Evolutionary conservation across 1,140 invertebrate species (phyloP).

Genomic region (Meteorus sp.): DNA sequence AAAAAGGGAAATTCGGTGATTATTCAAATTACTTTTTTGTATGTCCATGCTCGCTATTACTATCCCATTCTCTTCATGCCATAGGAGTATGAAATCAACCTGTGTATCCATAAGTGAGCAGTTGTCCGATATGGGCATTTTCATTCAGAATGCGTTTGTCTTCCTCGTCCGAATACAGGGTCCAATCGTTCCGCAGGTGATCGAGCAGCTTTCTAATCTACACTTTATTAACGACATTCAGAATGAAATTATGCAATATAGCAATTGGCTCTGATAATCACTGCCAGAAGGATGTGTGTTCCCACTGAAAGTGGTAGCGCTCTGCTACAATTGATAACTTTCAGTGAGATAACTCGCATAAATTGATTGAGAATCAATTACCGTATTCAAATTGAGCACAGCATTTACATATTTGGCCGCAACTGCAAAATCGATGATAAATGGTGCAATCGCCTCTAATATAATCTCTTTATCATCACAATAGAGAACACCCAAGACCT

Average conservation of each 20-base stretch:
- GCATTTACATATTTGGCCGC: not conserved
- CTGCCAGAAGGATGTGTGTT: too few species aligned
- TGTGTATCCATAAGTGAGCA: too few species aligned
- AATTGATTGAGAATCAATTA: not conserved
- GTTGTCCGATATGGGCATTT: too few species aligned
- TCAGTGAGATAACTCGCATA: not conserved
- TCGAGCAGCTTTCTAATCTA: too few species aligned
- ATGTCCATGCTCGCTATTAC: not conserved
- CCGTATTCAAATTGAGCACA: conserved; percentile 12
- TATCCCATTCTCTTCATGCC: too few species aligned
- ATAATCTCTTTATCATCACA: conserved; percentile 9
- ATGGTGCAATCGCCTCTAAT: conserved; percentile 5
- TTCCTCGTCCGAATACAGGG: too few species aligned
- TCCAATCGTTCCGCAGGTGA: too few species aligned
- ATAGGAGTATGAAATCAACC: too few species aligned
- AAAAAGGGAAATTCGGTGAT: not conserved
- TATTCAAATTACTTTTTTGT: not conserved
- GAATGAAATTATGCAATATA: too few species aligned
- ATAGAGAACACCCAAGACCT: conserved; percentile 7
- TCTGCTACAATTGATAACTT: not conserved
- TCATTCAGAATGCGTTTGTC: too few species aligned
- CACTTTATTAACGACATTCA: too few species aligned
- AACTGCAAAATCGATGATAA: not conserved
- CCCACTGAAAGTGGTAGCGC: not conserved
- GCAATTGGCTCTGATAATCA: too few species aligned